These are phyloP conservation scores for Hecatera dysodea DNA, from an alignment of 2,888 invertebrate genomes.

Conservation along the genomic window DNA sequence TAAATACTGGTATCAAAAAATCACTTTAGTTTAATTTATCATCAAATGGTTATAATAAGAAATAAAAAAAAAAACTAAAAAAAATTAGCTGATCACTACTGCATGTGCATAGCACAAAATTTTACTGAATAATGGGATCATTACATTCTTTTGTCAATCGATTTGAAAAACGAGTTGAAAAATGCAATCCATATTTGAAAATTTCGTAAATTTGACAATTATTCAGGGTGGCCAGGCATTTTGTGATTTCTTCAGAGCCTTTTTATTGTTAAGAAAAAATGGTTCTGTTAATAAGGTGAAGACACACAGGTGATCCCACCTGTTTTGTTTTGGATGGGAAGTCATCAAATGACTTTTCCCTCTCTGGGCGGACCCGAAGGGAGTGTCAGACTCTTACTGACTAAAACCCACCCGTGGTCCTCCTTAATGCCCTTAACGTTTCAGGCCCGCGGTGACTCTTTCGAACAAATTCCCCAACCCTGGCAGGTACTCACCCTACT, in stretches of 20 bases:
- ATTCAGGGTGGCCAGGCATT: constrained; percentile 46
- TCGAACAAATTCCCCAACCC: too few species aligned
- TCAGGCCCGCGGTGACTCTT: too few species aligned
- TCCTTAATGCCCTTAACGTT: too few species aligned
- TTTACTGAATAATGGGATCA: constrained; percentile 71
- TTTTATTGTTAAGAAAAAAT: not conserved
- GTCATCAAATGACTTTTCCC: too few species aligned
- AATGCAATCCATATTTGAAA: constrained; percentile 57
- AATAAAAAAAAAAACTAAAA: constrained; percentile 56
- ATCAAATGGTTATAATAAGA: constrained; percentile 74
- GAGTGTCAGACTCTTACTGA: too few species aligned
- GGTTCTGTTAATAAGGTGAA: not conserved
- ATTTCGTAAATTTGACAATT: not conserved
- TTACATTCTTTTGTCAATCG: constrained; percentile 71
- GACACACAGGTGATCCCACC: too few species aligned
- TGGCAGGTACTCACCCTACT: too few species aligned
- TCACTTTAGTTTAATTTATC: constrained; percentile 72
- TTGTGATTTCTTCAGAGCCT: not conserved
- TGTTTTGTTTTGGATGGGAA: too few species aligned
- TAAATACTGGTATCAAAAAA: constrained; percentile 72
- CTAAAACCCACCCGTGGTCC: too few species aligned
- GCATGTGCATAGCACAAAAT: constrained; percentile 78
- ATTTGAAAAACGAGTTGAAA: constrained; percentile 59
- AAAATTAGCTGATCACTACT: constrained; percentile 55
- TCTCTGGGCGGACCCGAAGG: too few species aligned